phyloP scores from a whole-genome alignment of 1,140 invertebrate genomes.

The Musca domestica region DNA sequence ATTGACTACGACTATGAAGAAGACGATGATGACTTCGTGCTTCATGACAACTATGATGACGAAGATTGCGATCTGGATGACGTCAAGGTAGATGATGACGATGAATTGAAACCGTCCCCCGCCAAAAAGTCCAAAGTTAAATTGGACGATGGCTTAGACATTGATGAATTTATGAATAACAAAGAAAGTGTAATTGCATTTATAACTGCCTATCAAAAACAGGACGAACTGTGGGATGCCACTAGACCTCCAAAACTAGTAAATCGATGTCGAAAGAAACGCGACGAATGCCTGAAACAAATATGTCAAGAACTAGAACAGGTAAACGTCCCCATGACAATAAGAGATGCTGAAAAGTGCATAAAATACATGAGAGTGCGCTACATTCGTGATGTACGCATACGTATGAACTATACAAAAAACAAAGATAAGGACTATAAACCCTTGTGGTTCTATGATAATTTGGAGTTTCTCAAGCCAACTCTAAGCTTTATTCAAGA shows the following conservation, averaged over 20 bases:
- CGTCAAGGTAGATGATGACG: neutral
- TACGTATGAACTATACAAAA: slow-evolving; percentile 12
- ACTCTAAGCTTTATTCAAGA: slow-evolving; percentile 12
- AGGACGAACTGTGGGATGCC: slow-evolving; percentile 11
- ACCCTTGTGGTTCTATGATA: slow-evolving; percentile 10
- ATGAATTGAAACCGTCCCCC: neutral
- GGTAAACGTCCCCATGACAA: neutral
- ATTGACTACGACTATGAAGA: neutral
- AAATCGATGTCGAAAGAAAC: slow-evolving; percentile 18
- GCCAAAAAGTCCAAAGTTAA: slow-evolving; percentile 10
- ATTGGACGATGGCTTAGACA: neutral
- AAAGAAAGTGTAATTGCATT: neutral
- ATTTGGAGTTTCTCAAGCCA: slow-evolving; percentile 8
- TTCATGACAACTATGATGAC: neutral
- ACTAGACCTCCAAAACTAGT: slow-evolving; percentile 9
- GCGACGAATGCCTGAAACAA: neutral
- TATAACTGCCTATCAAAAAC: neutral
- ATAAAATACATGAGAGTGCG: slow-evolving; percentile 13
- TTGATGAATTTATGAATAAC: slow-evolving; percentile 12
- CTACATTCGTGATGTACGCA: slow-evolving; percentile 6
- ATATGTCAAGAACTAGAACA: slow-evolving; percentile 4
- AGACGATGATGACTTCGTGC: neutral
- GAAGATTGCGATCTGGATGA: neutral
- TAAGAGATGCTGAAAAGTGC: slow-evolving; percentile 5
- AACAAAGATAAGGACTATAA: slow-evolving; percentile 12